Percentiles rank a stretch among this genome's conserved stretches.
Conservation (phyloP, 2,797 vertebrate genomes). For the Glyptemys insculpta region DNA sequence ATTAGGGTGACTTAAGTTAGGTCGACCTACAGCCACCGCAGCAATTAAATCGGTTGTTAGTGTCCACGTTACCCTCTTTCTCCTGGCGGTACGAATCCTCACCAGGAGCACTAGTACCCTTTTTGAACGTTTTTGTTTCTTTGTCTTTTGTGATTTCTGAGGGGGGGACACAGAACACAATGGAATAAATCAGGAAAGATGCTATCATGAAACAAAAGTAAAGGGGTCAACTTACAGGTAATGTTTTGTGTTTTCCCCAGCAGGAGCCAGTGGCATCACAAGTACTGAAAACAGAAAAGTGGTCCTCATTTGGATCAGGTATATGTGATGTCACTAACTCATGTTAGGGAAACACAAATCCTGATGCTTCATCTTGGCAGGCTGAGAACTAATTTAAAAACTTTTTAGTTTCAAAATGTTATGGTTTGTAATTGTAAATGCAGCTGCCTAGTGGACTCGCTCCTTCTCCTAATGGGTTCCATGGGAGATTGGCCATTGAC, state of each 20-base stretch:
- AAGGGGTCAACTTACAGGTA: not conserved
- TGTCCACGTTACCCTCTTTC: not conserved
- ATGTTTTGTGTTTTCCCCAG: not conserved
- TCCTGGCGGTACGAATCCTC: not conserved
- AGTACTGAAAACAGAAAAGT: not conserved
- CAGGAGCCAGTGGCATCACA: not conserved
- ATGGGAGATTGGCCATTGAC: not conserved
- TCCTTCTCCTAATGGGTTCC: not conserved
- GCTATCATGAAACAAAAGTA: not conserved
- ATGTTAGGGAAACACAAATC: not conserved
- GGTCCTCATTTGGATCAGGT: not conserved
- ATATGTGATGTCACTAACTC: not conserved
- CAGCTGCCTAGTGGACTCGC: not conserved
- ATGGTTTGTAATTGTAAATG: accelerated
- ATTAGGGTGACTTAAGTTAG: not conserved
- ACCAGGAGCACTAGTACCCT: not conserved
- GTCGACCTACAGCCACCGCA: not conserved
- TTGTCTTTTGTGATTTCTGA: not conserved
- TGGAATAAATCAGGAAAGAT: not conserved
- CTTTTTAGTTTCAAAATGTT: not conserved
- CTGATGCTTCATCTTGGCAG: not conserved
- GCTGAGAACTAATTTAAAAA: not conserved
- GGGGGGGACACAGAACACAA: not conserved
- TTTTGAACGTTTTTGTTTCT: not conserved
- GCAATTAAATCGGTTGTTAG: not conserved